Base-by-base conservation (phyloP, 2,888 invertebrate species). In the Lobophora halterata region DNA sequence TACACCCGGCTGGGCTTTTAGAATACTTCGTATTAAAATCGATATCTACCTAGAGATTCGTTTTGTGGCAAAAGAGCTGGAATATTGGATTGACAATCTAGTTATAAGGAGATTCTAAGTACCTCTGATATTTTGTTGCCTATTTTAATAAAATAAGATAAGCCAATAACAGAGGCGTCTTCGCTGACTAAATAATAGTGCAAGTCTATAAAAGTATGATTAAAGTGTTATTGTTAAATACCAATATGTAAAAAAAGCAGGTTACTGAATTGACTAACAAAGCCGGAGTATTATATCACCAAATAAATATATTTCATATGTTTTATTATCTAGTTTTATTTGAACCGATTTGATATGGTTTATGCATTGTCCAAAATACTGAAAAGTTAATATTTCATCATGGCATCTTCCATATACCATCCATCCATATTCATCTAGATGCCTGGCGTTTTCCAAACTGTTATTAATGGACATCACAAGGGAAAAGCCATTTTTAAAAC, bases 381-480 rank as follows among this genome's bases (percentile, higher is more conserved):
- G 34, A 25, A 39, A 46, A 34, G 32, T 23, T 44, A 44, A 49
- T 44, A 49, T 49, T 30, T 46, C 43, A 47, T 29, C 25, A 23
- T 25, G 44, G 26, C 46, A 46, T 41, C 43, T 30, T 46, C 35
- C 41, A 42, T 44, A 41, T 28, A 42, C 47, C 46, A 49, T 42
- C 47, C 46, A 49, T 42, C 37, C 27, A 35, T 43, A 49, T 46
- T 32, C 29, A 44, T 35, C 42, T 43, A 27, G 26, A 32, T 23
- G 40, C 36, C 35, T 28, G 30, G 35, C 35, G 46, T 52, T 47
- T 52, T 35, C 36, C 49, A 52, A 49, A 48, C 43, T 46, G 30
- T 41, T 44, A 52, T 47, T 46, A 48, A 52, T 48, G 41, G 31
- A 11, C 23, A 26, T 41, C 27, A 41, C 41, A 35, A 25, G 25